Evolutionary conservation across 53 echinoderm and acorn worm genomes (phyloP).

Genomic region (Arbacia lixula): DNA sequence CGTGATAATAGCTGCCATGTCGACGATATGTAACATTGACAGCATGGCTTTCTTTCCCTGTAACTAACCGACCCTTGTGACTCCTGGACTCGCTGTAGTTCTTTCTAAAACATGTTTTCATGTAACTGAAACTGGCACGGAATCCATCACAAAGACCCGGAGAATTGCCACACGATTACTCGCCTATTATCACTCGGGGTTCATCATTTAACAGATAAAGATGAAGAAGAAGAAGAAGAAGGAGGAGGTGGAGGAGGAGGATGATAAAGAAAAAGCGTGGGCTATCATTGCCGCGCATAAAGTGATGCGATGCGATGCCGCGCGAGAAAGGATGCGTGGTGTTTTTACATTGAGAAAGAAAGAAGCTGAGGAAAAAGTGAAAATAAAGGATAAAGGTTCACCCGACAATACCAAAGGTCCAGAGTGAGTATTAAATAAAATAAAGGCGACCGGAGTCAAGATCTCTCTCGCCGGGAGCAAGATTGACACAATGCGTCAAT

Average conservation of each 20-base stretch:
- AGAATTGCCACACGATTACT: slow-evolving; percentile 27
- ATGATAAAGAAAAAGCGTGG: neutral
- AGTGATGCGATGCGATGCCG: slow-evolving; percentile 19
- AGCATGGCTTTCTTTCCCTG: no score
- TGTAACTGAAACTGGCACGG: slow-evolving; percentile 28
- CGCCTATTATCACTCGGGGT: slow-evolving; percentile 12
- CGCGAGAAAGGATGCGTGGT: no score
- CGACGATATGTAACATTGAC: no score
- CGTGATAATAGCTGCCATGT: no score
- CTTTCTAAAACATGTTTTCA: no score
- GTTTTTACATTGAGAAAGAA: no score
- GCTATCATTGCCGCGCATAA: no score
- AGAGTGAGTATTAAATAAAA: slow-evolving; percentile 33
- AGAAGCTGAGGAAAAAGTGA: neutral
- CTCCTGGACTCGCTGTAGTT: no score
- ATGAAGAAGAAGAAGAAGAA: no score
- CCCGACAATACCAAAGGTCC: slow-evolving; percentile 1
- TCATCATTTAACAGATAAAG: no score
- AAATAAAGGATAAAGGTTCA: neutral
- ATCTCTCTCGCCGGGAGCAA: slow-evolving; percentile 26
- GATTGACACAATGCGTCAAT: slow-evolving; percentile 37
- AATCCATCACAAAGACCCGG: neutral
- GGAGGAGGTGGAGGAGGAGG: no score
- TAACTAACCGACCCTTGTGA: no score
- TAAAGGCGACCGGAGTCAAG: slow-evolving; percentile 1